A percentile compares a stretch with the other conserved stretches of the same genome.
Conservation (phyloP, 37 sponge, comb jelly and placozoan genomes). For the Hexactinellida sp. region DNA sequence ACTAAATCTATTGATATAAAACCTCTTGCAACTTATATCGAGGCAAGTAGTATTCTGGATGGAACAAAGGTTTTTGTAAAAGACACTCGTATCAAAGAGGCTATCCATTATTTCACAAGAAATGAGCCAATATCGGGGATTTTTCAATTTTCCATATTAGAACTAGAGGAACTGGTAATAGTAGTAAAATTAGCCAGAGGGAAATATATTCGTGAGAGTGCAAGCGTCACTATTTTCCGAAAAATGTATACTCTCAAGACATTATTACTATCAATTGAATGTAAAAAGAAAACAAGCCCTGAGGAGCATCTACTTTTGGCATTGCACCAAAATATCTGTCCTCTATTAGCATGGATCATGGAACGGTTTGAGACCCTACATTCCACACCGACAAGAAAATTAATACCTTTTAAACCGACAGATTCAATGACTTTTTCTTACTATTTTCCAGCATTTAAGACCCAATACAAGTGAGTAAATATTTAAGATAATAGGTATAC, state of each 20-base stretch:
- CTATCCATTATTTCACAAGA: constrained; percentile 8
- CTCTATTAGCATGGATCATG: background rate
- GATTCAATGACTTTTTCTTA: background rate
- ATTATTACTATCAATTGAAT: background rate
- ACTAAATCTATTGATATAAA: background rate
- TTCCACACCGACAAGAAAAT: background rate
- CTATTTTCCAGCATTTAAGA: background rate
- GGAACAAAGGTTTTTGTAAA: background rate
- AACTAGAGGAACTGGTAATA: background rate
- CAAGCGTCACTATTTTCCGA: background rate
- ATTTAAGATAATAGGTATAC: no score
- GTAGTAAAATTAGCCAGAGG: background rate
- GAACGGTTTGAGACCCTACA: background rate
- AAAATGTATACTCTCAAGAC: constrained; percentile 5
- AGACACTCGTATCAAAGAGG: background rate
- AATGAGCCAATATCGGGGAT: background rate
- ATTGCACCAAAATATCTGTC: background rate
- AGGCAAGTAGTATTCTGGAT: background rate
- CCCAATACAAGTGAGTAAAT: background rate
- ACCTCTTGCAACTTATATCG: background rate
- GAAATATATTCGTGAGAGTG: constrained; percentile 5
- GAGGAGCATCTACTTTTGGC: background rate
- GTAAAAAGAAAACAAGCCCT: background rate
- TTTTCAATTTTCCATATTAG: constrained; percentile 14
- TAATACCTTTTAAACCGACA: background rate